These are phyloP conservation scores for Caprella mutica DNA, from an alignment of 2,888 invertebrate genomes.

Conservation along the genomic window DNA sequence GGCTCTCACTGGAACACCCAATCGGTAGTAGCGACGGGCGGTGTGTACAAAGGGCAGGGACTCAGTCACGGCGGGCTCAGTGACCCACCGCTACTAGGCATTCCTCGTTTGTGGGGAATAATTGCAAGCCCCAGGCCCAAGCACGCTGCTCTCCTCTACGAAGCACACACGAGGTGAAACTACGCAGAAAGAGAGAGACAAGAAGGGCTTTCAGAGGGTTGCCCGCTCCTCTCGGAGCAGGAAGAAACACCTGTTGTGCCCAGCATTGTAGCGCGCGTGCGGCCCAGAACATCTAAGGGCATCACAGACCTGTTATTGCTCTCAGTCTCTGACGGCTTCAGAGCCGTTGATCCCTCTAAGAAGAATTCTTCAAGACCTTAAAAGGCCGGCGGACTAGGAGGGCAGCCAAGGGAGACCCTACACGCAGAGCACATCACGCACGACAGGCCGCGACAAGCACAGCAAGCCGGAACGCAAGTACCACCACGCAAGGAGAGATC, in stretches of 20 bases:
- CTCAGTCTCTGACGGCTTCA: neutral
- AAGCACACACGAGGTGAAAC: no score
- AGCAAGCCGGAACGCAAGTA: no score
- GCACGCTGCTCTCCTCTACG: no score
- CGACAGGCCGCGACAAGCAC: no score
- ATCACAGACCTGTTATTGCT: slow-evolving; percentile 41
- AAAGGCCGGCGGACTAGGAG: no score
- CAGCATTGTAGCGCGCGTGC: slow-evolving; percentile 55
- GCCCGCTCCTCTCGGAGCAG: slow-evolving; percentile 52
- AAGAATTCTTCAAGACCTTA: no score
- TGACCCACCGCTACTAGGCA: slow-evolving; percentile 58
- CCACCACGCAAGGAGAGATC: no score
- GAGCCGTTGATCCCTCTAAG: slow-evolving; percentile 52
- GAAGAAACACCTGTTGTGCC: slow-evolving; percentile 50
- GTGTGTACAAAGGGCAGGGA: slow-evolving; percentile 60
- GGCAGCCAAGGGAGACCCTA: no score
- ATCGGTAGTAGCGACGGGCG: slow-evolving; percentile 61
- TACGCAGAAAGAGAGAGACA: neutral
- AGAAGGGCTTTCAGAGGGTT: slow-evolving; percentile 57
- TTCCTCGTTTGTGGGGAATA: slow-evolving; percentile 52
- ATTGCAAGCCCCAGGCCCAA: slow-evolving; percentile 55
- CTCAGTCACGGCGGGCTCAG: slow-evolving; percentile 55
- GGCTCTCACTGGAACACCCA: slow-evolving; percentile 54
- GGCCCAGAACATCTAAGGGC: slow-evolving; percentile 54
- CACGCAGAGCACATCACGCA: no score